A percentile compares a stretch with the other conserved stretches of the same genome.
Conservation (phyloP, 2,888 invertebrate species). For the Eumacrocentrus americanus region DNA sequence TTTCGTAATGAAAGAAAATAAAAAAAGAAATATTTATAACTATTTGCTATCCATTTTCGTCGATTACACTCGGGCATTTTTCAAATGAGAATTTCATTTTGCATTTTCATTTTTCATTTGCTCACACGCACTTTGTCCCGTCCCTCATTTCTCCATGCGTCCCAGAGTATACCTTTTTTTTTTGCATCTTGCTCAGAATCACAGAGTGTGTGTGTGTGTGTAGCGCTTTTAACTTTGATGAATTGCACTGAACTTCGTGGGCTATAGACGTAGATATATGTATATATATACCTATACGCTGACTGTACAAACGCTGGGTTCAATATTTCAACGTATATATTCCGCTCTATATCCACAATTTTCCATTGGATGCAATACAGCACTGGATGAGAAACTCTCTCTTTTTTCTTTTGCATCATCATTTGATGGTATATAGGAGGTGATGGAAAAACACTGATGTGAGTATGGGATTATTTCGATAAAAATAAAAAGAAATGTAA, state of each 20-base stretch:
- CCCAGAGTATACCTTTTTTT: neutral
- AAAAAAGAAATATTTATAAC: too few relatives aligned
- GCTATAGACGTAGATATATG: neutral
- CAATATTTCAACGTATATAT: too few relatives aligned
- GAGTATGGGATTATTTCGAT: too few relatives aligned
- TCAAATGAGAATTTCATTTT: neutral
- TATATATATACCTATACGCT: neutral
- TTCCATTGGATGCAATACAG: too few relatives aligned
- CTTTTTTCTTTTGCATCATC: too few relatives aligned
- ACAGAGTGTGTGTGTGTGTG: slow-evolving; percentile 3
- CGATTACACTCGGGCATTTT: neutral
- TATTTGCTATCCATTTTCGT: neutral
- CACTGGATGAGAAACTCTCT: too few relatives aligned
- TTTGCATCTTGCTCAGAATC: slow-evolving; percentile 11
- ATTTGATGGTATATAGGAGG: too few relatives aligned
- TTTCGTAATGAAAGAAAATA: too few relatives aligned
- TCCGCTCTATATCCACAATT: too few relatives aligned
- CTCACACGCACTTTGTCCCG: neutral
- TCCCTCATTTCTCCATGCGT: slow-evolving; percentile 5
- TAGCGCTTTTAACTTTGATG: slow-evolving; percentile 33
- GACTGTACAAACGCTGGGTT: too few relatives aligned
- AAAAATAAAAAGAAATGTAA: too few relatives aligned
- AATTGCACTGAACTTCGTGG: slow-evolving; percentile 30
- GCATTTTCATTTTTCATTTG: neutral
- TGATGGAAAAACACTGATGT: too few relatives aligned